phyloP scores from a whole-genome alignment of 23 tunicate species.

The Clavelina lepadiformis region DNA sequence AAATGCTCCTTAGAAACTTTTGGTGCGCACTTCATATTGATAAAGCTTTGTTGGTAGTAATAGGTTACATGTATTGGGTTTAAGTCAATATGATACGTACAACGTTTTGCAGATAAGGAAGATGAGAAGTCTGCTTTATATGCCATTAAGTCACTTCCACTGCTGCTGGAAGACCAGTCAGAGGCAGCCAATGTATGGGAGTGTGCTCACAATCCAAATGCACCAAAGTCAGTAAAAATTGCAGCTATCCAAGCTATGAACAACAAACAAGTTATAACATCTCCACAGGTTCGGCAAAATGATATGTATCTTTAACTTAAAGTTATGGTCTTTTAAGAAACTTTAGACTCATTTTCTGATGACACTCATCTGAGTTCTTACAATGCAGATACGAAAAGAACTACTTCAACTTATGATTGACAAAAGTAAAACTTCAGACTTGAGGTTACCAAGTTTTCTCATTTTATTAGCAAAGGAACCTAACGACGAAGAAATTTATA shows the following conservation, averaged over 20 bases:
- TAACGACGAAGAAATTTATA: too few species aligned
- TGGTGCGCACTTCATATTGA: not conserved
- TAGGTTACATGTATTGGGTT: too few species aligned
- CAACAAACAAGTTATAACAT: not conserved
- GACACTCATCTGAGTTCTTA: too few species aligned
- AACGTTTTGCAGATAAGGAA: not conserved
- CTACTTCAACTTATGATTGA: not conserved
- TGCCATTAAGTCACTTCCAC: slow-evolving; percentile 1
- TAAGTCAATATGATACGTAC: too few species aligned
- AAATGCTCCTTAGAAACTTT: not conserved
- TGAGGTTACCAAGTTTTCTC: not conserved
- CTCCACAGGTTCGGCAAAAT: slow-evolving; percentile 13
- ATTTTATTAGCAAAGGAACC: slow-evolving; percentile 1
- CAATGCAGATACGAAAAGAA: not conserved
- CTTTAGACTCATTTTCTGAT: too few species aligned
- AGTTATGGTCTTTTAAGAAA: too few species aligned
- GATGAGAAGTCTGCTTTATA: not conserved
- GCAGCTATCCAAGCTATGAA: slow-evolving; percentile 10
- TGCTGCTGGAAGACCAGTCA: not conserved
- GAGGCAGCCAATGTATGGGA: not conserved
- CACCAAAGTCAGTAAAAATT: not conserved
- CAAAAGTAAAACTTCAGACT: not conserved
- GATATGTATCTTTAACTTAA: too few species aligned
- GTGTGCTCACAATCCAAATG: not conserved
- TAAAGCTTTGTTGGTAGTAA: too few species aligned